Conservation (phyloP, 2,888 invertebrate species). For the Campoletis raptor region DNA sequence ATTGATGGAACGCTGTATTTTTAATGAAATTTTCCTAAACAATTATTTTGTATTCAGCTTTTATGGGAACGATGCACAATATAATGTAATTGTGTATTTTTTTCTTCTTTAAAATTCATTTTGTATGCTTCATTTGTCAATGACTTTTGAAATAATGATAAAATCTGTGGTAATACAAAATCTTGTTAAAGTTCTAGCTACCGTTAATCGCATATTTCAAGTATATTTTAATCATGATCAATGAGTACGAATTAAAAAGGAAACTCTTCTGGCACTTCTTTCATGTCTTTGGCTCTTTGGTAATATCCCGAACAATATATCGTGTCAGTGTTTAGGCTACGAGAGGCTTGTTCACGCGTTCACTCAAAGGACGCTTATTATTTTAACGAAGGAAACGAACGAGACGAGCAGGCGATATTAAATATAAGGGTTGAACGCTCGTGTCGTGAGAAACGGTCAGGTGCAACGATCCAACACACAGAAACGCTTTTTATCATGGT, state of each 20-base stretch:
- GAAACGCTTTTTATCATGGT: slow-evolving; percentile 22
- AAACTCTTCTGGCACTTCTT: not conserved
- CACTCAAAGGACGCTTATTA: slow-evolving; percentile 75
- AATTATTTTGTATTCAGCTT: not conserved
- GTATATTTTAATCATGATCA: slow-evolving; percentile 53
- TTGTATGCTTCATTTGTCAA: not conserved
- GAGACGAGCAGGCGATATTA: slow-evolving; percentile 73
- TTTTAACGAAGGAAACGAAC: slow-evolving; percentile 75
- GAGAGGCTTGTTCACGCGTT: slow-evolving; percentile 48
- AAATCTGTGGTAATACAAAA: not conserved
- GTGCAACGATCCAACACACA: slow-evolving; percentile 71
- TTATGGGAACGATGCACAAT: not conserved
- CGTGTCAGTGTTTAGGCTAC: slow-evolving; percentile 22
- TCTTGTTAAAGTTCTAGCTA: not conserved
- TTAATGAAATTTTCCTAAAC: not conserved
- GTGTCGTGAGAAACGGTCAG: slow-evolving; percentile 82
- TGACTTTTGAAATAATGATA: not conserved
- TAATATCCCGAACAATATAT: slow-evolving; percentile 59
- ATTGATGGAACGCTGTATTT: slow-evolving; percentile 15
- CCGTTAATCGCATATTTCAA: not conserved
- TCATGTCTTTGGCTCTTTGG: slow-evolving; percentile 31
- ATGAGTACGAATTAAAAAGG: slow-evolving; percentile 43
- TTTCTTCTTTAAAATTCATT: not conserved
- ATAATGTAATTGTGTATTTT: not conserved
- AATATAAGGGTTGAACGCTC: slow-evolving; percentile 77